Base-by-base conservation (phyloP, 2,113 vertebrate species). In the Coregonus clupeaformis region DNA sequence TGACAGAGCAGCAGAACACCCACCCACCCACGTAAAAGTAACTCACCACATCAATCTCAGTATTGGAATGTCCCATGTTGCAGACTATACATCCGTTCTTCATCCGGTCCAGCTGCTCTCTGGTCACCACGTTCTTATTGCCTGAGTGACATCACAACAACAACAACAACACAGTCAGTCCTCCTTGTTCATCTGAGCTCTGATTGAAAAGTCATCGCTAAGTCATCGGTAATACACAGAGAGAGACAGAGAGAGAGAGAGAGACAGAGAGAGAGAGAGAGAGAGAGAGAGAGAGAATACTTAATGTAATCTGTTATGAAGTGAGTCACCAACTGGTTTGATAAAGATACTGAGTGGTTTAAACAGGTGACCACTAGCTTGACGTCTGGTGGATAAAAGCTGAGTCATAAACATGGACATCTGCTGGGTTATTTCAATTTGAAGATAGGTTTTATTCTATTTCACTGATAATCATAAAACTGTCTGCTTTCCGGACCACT, bases 1-100 rank as follows among this genome's bases (percentile, higher is more conserved):
- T 22, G 57, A n/a, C 57, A 22, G 18, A 16, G 13, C 29, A 71
- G 47, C 22, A 36, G 18, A 16, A 59, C 30, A 4, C 6, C 67
- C 32, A 71, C 29, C 73, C 7, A 70, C 45, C 24, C 24, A 60
- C 22, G 30, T 11, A 55, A n/a, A 42, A 27, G 14, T 16, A 60
- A 30, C 94, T 94, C 87, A 98, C 98, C 94, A 99, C 98, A 12
- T 99, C 98, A 0, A 99, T 99, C 90, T 99, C 98, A 0, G 98
- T 99, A 85, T 99, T 99, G 88, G 97, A 99, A 79, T 99, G 98
- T 59, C 98, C 98, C 97, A 99, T 99, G 77, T 99, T 99, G 90
- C 98, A 99, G 0, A 99, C 96, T 0, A 99, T 98, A 88, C 97
- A 98, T 81, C 97, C 97, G 62, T 98, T 99, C 86, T 98, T 99